These are phyloP conservation scores for Zosterops japonicus DNA, from an alignment of 2,113 vertebrate species.

Conservation along the genomic window DNA sequence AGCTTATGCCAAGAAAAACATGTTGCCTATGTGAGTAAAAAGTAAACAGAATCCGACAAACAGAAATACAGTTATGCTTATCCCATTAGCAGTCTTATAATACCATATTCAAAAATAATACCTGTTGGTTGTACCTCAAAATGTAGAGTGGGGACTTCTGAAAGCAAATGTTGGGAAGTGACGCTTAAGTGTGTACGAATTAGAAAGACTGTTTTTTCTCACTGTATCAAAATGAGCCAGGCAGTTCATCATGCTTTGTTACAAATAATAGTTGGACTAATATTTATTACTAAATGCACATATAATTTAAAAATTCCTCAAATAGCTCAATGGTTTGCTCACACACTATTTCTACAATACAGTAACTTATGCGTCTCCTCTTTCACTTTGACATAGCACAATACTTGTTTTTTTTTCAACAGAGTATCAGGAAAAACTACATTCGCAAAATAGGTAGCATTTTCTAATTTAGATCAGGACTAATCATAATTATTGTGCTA, in stretches of 20 bases:
- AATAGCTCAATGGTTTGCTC: slow-evolving; percentile 4
- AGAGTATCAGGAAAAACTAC: neutral
- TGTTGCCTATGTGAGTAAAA: slow-evolving; percentile 10
- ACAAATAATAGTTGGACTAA: slow-evolving; percentile 44
- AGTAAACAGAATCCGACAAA: slow-evolving; percentile 36
- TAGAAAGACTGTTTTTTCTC: slow-evolving; percentile 46
- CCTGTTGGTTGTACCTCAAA: neutral
- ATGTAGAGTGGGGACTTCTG: neutral
- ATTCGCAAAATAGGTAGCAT: neutral
- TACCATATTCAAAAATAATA: slow-evolving; percentile 22
- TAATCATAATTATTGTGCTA: slow-evolving; percentile 5
- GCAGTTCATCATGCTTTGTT: slow-evolving; percentile 55
- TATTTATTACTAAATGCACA: slow-evolving; percentile 53
- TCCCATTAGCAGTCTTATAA: neutral
- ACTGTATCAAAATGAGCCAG: slow-evolving; percentile 15
- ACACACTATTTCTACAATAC: neutral
- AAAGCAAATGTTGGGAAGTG: slow-evolving; percentile 24
- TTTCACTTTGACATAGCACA: neutral
- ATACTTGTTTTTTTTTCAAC: neutral
- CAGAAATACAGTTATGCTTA: slow-evolving; percentile 26
- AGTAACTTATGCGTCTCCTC: neutral
- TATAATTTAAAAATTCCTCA: slow-evolving; percentile 58
- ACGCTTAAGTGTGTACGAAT: neutral
- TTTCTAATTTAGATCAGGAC: neutral
- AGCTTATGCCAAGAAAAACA: slow-evolving; percentile 37